Conservation (phyloP, 2,113 vertebrate species). For the Monopterus albus region DNA sequence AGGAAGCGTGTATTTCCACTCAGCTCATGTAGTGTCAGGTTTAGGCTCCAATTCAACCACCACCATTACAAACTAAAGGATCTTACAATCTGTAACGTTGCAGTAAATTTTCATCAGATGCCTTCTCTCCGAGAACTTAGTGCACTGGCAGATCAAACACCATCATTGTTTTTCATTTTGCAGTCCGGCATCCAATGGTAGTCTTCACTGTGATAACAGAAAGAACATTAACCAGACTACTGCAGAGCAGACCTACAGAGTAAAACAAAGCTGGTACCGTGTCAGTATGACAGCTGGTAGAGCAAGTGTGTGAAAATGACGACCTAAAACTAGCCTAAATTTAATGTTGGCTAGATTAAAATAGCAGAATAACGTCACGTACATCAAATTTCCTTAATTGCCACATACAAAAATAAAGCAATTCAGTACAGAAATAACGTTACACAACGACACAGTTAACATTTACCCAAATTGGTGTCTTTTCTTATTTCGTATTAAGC, state of each 20-base stretch:
- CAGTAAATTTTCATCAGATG: conserved; percentile 78
- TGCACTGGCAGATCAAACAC: conserved; percentile 50
- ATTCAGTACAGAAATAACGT: no score
- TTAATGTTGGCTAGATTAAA: conserved; percentile 31
- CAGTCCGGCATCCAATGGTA: conserved; percentile 24
- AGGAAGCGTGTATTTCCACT: background rate
- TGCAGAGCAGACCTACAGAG: background rate
- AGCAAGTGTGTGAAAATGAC: conserved; percentile 19
- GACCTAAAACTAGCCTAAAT: conserved; percentile 34
- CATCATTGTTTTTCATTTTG: conserved; percentile 49
- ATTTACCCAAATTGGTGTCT: no score
- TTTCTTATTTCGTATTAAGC: conserved; percentile 58
- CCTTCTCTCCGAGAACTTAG: conserved; percentile 55
- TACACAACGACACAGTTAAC: no score
- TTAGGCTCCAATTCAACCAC: fast-evolving
- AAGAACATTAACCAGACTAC: background rate
- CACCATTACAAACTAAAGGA: background rate
- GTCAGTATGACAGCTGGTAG: background rate
- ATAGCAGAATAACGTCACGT: background rate
- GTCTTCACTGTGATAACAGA: conserved; percentile 24
- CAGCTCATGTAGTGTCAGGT: background rate
- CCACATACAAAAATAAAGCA: background rate
- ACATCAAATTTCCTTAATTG: background rate
- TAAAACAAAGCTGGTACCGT: conserved; percentile 6
- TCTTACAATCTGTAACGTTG: conserved; percentile 69